Conservation (phyloP, 2,797 vertebrate species). For the Podarcis lilfordi region DNA sequence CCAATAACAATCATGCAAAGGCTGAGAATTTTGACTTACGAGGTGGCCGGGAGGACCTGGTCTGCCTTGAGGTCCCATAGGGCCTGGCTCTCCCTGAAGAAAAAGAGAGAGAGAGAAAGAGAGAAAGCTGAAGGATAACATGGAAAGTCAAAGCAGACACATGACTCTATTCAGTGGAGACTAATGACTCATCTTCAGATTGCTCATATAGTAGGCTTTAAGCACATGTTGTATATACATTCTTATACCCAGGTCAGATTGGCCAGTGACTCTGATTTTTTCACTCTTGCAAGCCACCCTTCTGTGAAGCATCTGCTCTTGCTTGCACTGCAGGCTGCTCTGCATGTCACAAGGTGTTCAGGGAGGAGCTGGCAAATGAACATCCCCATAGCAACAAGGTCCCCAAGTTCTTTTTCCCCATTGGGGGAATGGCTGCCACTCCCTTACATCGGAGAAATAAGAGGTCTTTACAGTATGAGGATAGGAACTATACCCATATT, state of each 20-base stretch:
- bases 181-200: not conserved
- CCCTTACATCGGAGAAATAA: not conserved
- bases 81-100: slow-evolving; percentile 88
- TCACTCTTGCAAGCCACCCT: not conserved
- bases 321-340: not conserved
- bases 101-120: not conserved
- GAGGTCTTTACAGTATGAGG: not conserved
- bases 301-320: not conserved
- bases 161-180: not conserved
- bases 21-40: slow-evolving; percentile 76
- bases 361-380: not conserved
- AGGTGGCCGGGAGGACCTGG: slow-evolving; percentile 87
- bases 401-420: not conserved
- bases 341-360: too few relatives aligned
- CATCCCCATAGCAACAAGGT: not conserved
- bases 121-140: not conserved
- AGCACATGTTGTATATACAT: not conserved
- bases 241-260: not conserved
- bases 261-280: not conserved
- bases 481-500: not conserved
- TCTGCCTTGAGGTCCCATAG: slow-evolving; percentile 86
- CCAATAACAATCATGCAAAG: not conserved
- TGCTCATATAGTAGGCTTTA: not conserved
- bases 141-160: not conserved
- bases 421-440: not conserved